These are phyloP conservation scores for Drosophila crucigera DNA, from an alignment of 2,888 invertebrate genomes.

Conservation along the genomic window DNA sequence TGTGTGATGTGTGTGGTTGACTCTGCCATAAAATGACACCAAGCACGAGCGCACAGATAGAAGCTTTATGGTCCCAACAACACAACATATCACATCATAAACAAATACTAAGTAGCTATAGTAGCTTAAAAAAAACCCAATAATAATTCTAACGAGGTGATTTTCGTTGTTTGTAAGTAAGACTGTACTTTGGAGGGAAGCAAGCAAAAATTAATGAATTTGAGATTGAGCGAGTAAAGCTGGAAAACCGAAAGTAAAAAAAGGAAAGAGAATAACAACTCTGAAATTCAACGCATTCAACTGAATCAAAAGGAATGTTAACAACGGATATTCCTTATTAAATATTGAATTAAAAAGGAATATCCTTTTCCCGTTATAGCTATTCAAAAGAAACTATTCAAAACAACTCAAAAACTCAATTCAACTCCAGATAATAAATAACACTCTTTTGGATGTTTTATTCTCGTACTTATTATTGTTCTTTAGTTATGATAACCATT, in stretches of 20 bases:
- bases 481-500: constrained; percentile 64
- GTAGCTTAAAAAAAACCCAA: too few relatives aligned
- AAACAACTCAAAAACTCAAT: not conserved
- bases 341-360: not conserved
- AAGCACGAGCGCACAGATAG: constrained; percentile 51
- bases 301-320: not conserved
- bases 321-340: too few relatives aligned
- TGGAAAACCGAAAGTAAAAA: not conserved
- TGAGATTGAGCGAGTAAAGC: not conserved
- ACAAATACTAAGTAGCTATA: not conserved
- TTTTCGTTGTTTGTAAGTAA: not conserved
- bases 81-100: constrained; percentile 31
- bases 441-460: not conserved
- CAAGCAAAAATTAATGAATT: not conserved
- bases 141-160: constrained; percentile 7
- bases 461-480: constrained; percentile 3
- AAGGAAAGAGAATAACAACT: not conserved
- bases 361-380: not conserved
- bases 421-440: not conserved
- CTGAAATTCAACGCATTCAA: not conserved
- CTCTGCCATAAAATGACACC: constrained; percentile 61
- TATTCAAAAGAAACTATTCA: not conserved
- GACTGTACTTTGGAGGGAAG: not conserved
- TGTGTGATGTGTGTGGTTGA: constrained; percentile 24
- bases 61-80: constrained; percentile 61